Conservation (phyloP, 2,113 vertebrate genomes). For the Ptilorrhoa leucosticta region DNA sequence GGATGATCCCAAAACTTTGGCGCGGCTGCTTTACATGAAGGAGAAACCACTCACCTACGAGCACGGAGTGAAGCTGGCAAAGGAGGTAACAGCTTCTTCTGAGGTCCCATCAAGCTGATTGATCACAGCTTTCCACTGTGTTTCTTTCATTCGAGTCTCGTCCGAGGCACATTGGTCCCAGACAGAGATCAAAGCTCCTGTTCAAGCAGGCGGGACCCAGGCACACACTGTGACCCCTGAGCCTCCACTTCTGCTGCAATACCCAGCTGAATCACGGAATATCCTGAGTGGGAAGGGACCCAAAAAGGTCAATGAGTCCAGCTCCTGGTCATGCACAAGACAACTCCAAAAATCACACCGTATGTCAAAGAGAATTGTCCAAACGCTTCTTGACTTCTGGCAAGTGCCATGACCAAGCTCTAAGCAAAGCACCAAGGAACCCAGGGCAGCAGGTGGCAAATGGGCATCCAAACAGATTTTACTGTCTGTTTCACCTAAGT, state of each 20-base stretch:
- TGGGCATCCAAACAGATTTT: neutral
- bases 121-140: neutral
- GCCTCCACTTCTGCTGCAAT: neutral
- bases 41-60: conserved; percentile 87
- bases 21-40: conserved; percentile 86
- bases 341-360: neutral
- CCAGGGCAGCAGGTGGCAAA: neutral
- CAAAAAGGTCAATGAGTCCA: neutral
- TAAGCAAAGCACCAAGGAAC: neutral
- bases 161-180: rapidly evolving
- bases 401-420: neutral
- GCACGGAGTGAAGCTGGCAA: conserved; percentile 85
- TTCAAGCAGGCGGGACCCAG: neutral
- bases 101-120: rapidly evolving
- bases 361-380: neutral
- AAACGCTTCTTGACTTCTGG: neutral
- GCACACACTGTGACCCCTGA: neutral
- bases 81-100: conserved; percentile 71
- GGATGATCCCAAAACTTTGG: conserved; percentile 87
- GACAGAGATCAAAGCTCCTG: neutral
- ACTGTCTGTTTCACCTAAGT: neutral
- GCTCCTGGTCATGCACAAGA: too few species aligned
- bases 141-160: neutral
- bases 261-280: neutral
- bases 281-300: neutral